Percentiles rank a stretch among this genome's conserved stretches.
phyloP scores from a whole-genome alignment of 2,113 vertebrate species.

The Lagopus leucura region DNA sequence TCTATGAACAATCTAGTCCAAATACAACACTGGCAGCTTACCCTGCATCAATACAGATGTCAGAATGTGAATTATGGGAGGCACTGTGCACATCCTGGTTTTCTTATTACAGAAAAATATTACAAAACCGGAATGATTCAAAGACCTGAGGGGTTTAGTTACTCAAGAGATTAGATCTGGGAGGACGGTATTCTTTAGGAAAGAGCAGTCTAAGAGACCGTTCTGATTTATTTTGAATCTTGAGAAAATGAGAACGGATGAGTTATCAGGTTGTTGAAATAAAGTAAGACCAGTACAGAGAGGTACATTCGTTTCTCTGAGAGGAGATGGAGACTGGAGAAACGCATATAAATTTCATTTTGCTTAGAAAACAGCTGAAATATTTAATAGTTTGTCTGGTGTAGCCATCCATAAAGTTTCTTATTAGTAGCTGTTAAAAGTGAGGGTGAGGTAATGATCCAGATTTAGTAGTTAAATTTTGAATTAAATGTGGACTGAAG shows the following conservation, averaged over 20 bases:
- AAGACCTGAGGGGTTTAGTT: not conserved
- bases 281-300: not conserved
- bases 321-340: not conserved
- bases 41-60: not conserved
- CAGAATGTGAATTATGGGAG: not conserved
- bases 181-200: not conserved
- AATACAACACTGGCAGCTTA: not conserved
- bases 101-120: not conserved
- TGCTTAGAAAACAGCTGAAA: conserved; percentile 5
- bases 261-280: conserved; percentile 1
- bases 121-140: not conserved
- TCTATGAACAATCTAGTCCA: not conserved
- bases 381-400: not conserved
- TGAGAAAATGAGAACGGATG: not conserved
- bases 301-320: conserved; percentile 11
- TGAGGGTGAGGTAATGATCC: not conserved
- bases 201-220: not conserved
- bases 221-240: conserved; percentile 14
- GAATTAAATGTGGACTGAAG: not conserved
- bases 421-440: not conserved
- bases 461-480: conserved; percentile 4
- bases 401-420: not conserved
- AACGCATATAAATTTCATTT: not conserved
- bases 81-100: not conserved
- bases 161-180: not conserved